These are phyloP conservation scores for Drosophila stalkeri DNA, from an alignment of 2,888 invertebrate species.

Conservation along the genomic window DNA sequence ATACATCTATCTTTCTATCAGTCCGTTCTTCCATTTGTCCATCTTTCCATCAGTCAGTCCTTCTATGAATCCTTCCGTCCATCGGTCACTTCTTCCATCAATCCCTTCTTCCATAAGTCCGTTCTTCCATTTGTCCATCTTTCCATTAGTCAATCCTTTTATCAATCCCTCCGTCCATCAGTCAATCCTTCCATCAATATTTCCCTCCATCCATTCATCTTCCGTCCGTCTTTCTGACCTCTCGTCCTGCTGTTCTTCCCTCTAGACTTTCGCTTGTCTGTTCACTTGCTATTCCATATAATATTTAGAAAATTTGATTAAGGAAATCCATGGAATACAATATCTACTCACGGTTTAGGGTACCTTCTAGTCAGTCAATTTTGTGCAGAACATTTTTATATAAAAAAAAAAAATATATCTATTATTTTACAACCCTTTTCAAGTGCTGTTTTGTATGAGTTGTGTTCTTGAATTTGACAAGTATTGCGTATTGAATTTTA, in stretches of 20 bases:
- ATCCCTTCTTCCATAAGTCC: not conserved
- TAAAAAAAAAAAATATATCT: not conserved
- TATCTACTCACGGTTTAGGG: not conserved
- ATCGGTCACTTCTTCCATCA: not conserved
- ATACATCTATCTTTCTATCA: too few species aligned
- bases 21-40: not conserved
- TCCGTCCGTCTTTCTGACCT: too few species aligned
- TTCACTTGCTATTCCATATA: too few species aligned
- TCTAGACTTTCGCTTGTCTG: too few species aligned
- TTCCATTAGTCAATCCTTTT: not conserved
- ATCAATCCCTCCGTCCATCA: not conserved
- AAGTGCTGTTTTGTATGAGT: not conserved
- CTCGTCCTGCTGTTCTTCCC: too few species aligned
- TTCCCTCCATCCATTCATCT: too few species aligned
- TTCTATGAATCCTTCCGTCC: not conserved
- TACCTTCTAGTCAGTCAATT: not conserved
- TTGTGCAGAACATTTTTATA: not conserved
- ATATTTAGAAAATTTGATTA: too few species aligned
- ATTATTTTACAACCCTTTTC: not conserved
- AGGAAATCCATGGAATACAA: not conserved
- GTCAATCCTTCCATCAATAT: too few species aligned
- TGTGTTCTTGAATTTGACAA: not conserved
- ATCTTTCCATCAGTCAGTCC: not conserved
- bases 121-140: not conserved
- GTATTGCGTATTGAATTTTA: not conserved